Percentiles rank a stretch among this genome's conserved stretches.
Evolutionary conservation across 1,140 invertebrate species (phyloP).

Genomic region (Caerostris extrusa): DNA sequence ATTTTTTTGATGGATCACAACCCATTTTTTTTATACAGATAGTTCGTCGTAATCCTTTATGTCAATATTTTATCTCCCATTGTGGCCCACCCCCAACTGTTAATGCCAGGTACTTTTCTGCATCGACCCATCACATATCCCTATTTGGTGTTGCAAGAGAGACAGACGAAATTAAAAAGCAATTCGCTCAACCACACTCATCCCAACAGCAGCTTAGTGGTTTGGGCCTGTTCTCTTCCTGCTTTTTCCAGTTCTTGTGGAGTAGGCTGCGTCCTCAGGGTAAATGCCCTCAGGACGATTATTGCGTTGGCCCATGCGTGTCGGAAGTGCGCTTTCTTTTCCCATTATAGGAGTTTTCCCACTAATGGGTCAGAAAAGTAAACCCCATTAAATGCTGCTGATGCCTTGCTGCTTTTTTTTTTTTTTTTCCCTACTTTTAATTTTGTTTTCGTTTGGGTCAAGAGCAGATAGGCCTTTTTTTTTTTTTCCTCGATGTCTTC

Average conservation of each 20-base stretch:
- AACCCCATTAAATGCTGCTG: not conserved
- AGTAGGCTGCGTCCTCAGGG: slow-evolving; percentile 43
- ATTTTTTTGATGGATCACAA: too few relatives aligned
- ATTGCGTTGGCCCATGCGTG: slow-evolving; percentile 33
- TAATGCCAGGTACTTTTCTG: too few relatives aligned
- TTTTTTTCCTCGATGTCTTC: not conserved
- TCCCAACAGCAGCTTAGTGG: too few relatives aligned
- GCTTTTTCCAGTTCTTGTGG: slow-evolving; percentile 40
- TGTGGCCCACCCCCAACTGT: too few relatives aligned
- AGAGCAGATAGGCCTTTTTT: not conserved
- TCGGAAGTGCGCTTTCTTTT: slow-evolving; percentile 35
- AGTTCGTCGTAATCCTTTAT: too few relatives aligned
- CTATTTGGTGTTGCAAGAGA: too few relatives aligned
- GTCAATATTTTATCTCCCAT: too few relatives aligned
- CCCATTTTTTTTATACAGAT: too few relatives aligned
- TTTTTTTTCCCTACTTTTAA: too few relatives aligned
- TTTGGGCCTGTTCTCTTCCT: not conserved
- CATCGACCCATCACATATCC: too few relatives aligned
- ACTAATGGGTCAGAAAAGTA: slow-evolving; percentile 66
- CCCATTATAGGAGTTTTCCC: slow-evolving; percentile 13
- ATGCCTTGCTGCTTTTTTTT: not conserved
- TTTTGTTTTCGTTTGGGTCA: slow-evolving; percentile 12
- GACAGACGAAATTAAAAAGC: too few relatives aligned
- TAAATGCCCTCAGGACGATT: slow-evolving; percentile 63
- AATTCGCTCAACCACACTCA: too few relatives aligned